Conservation (phyloP, 2,888 invertebrate species). For the Argyresthia albistria region DNA sequence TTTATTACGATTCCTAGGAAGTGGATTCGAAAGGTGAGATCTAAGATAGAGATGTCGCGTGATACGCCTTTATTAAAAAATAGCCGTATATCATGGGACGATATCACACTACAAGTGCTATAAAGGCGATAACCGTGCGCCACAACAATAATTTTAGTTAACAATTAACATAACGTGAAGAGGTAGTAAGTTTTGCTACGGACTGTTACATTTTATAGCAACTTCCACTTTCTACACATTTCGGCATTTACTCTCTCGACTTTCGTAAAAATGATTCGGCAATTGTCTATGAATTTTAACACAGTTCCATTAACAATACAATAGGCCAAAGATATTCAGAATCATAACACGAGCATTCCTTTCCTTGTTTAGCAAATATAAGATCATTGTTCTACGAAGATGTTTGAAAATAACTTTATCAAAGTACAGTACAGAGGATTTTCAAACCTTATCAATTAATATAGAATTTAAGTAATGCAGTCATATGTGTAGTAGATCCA, state of each 20-base stretch:
- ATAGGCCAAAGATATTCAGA: too few species aligned
- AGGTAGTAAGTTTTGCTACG: constrained; percentile 18
- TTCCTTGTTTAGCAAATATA: too few species aligned
- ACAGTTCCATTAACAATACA: too few species aligned
- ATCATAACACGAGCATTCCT: too few species aligned
- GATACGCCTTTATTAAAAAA: not conserved
- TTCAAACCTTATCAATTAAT: too few species aligned
- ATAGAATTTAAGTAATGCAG: too few species aligned
- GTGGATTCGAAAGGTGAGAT: not conserved
- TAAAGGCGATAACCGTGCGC: constrained; percentile 9
- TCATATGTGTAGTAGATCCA: too few species aligned
- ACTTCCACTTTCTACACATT: constrained; percentile 58
- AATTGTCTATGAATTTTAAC: not conserved
- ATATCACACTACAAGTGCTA: not conserved
- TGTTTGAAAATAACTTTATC: too few species aligned
- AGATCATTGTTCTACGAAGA: too few species aligned
- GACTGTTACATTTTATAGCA: constrained; percentile 36
- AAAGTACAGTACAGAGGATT: too few species aligned
- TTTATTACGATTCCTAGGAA: not conserved
- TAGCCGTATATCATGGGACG: not conserved
- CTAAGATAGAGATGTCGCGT: not conserved
- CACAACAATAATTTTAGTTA: constrained; percentile 38
- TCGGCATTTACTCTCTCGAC: constrained; percentile 13
- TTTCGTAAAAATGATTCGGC: not conserved
- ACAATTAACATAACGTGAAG: constrained; percentile 31